phyloP scores from a whole-genome alignment of 2,888 invertebrate genomes.

The Drosophila fulvimacula region DNA sequence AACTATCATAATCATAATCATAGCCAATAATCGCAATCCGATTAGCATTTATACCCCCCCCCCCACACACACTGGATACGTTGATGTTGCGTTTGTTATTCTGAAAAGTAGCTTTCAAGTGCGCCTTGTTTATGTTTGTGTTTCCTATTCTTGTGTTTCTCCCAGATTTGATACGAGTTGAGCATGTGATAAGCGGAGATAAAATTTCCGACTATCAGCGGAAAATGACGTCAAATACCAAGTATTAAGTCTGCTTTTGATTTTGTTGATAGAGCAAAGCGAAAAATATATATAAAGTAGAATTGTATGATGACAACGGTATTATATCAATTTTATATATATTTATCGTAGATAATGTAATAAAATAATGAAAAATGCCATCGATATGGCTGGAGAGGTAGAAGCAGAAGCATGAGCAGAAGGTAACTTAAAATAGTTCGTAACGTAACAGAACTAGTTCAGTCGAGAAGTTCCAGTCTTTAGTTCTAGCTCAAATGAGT shows the following conservation, averaged over 20 bases:
- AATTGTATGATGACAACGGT: not conserved
- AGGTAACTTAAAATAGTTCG: not conserved
- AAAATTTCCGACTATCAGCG: not conserved
- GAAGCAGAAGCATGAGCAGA: no score
- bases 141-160: not conserved
- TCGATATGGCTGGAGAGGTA: not conserved
- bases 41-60: conserved; percentile 23
- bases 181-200: not conserved
- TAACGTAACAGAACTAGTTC: not conserved
- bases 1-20: not conserved
- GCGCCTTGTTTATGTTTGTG: not conserved
- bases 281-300: not conserved
- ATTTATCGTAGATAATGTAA: not conserved
- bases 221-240: conserved; percentile 1
- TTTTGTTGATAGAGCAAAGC: not conserved
- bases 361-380: not conserved
- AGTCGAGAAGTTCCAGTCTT: not conserved
- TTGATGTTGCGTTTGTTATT: not conserved
- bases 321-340: not conserved
- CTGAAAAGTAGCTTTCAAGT: not conserved
- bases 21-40: conserved; percentile 14
- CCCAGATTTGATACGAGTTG: conserved; percentile 6
- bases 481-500: no score
- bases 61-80: not conserved
- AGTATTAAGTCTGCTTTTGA: not conserved